A percentile compares a stretch with the other conserved stretches of the same genome.
Evolutionary conservation across 2,113 vertebrate species (phyloP).

Genomic region (Ophiodon elongatus): DNA sequence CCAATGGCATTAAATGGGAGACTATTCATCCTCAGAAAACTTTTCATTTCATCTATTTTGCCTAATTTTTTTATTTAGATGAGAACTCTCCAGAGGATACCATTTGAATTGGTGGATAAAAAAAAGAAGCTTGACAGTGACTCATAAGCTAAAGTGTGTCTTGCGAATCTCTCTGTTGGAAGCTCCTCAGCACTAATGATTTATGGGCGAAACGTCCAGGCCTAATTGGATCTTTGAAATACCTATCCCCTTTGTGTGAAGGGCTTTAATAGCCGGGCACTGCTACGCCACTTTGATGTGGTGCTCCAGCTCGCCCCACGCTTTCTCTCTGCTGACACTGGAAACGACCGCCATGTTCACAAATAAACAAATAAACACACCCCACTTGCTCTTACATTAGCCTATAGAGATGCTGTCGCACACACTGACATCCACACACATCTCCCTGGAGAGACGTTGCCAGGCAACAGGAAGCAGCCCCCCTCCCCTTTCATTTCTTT

Average conservation of each 20-base stretch:
- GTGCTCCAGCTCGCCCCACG: background rate
- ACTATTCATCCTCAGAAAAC: conserved; percentile 6
- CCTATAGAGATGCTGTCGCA: conserved; percentile 27
- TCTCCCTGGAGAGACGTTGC: conserved; percentile 71
- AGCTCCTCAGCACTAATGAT: conserved; percentile 59
- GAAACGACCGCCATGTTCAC: background rate
- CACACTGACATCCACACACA: conserved; percentile 12
- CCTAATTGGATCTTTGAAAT: conserved; percentile 76
- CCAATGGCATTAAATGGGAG: conserved; percentile 20
- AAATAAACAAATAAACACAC: conserved; percentile 49
- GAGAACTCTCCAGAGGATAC: conserved; percentile 20
- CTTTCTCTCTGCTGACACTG: conserved; percentile 2
- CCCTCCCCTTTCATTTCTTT: conserved; percentile 8
- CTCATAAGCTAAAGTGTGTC: conserved; percentile 38
- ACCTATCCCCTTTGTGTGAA: conserved; percentile 54
- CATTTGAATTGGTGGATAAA: conserved; percentile 13
- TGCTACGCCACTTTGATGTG: conserved; percentile 9
- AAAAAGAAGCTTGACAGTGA: conserved; percentile 5
- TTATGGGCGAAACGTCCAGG: conserved; percentile 54
- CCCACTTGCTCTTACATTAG: conserved; percentile 45
- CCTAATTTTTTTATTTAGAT: conserved; percentile 22
- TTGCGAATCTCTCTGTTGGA: conserved; percentile 10
- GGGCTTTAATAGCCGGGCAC: conserved; percentile 44
- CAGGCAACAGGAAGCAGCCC: conserved; percentile 75
- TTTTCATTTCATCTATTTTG: conserved; percentile 28